Base-by-base conservation (phyloP, 2,113 vertebrate genomes). In the Toxotes chatareus region DNA sequence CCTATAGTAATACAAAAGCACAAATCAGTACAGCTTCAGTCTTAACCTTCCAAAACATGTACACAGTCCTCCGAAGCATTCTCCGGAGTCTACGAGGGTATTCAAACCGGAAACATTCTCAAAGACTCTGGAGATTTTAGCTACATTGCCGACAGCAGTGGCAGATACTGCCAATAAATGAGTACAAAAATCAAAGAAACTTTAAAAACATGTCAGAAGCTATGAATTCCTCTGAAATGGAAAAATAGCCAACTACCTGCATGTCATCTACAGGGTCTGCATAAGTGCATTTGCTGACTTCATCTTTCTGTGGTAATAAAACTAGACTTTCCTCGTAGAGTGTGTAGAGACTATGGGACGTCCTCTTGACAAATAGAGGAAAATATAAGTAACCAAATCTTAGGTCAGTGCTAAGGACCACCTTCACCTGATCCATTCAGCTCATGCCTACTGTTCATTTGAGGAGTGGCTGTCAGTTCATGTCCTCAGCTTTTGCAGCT, bases 151-250 rank as follows among this genome's bases (percentile, higher is more conserved):
- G 72, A 90, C 73, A 86, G 74, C 81, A 53, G 85, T 91, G 92
- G 95, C 94, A 95, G 95, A 95, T 95, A 93, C 94, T 95, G 94
- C 95, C 94, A 92, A 95, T 94, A 95, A 92, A 89, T 14, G 56
- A 73, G 87, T 82, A 88, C 12, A 91, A 88, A 89, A 86, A 71
- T 67, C 44, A 74, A 88, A 83, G 38, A 47, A 65, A 86, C 53
- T 19, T 66, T 74, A 64, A 86, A 76, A 83, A 84, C 72, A 82
- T 31, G 71, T 68, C 82, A 79, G 85, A 80, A 84, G 85, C 47
- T 76, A 76, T 59, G 31, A 86, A 79, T 56, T 32, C 67, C 57
- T 80, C 73, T 75, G 51, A 75, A 76, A 83, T 79, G 79, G 51
- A 79, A 79, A 76, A 80, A 32, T 36, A 84, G 81, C 62, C 64